Conservation (phyloP, 2,797 vertebrate species). For the Setipinna tenuifilis region DNA sequence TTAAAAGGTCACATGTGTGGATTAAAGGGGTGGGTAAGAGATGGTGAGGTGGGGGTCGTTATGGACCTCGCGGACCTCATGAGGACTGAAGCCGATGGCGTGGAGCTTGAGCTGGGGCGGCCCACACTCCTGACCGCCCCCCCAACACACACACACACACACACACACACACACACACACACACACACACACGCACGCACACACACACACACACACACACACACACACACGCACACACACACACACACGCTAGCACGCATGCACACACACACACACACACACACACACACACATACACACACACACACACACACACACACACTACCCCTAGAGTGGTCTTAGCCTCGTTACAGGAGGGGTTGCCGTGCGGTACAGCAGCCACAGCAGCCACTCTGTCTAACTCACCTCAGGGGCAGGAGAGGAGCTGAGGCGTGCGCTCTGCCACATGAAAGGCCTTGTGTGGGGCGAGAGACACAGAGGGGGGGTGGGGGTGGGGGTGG, state of each 20-base stretch:
- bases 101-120: not conserved
- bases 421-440: not conserved
- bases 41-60: not conserved
- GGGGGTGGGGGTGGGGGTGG: no score
- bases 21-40: conserved; percentile 55
- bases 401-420: not conserved
- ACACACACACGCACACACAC: not conserved
- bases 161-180: no score
- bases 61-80: not conserved
- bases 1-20: conserved; percentile 75
- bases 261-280: conserved; percentile 22
- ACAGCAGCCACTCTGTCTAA: not conserved
- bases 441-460: not conserved
- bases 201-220: not conserved
- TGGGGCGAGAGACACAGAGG: not conserved
- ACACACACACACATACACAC: conserved; percentile 18
- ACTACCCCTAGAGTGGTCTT: not conserved
- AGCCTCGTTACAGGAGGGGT: not conserved
- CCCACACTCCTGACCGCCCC: not conserved
- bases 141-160: no score
- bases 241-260: no score
- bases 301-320: not conserved
- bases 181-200: not conserved
- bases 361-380: not conserved
- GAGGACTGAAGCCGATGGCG: not conserved